Evolutionary conservation across 2,888 invertebrate species (phyloP).

Genomic region (Heteromyza rotundicornis): DNA sequence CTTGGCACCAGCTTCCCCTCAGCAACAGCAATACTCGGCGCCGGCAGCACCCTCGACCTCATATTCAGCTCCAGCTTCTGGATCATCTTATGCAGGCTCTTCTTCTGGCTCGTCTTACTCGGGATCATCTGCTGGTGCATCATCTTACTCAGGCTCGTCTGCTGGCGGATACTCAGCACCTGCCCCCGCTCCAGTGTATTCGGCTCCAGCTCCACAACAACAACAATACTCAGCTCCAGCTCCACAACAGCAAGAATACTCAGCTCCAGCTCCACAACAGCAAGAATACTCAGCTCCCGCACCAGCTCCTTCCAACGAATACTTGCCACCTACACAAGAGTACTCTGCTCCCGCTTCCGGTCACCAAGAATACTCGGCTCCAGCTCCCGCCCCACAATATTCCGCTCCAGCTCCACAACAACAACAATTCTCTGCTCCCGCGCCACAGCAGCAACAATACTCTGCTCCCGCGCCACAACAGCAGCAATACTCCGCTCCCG

Average conservation of each 20-base stretch:
- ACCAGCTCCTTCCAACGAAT: constrained; percentile 15
- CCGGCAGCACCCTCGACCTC: constrained; percentile 11
- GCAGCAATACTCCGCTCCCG: constrained; percentile 13
- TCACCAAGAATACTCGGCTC: constrained; percentile 7
- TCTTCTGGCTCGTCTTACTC: not conserved
- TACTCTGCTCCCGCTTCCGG: constrained; percentile 15
- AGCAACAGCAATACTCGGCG: constrained; percentile 20
- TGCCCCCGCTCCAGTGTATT: constrained; percentile 28
- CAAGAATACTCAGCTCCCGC: constrained; percentile 30
- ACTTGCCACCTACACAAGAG: constrained; percentile 5
- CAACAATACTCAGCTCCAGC: constrained; percentile 25
- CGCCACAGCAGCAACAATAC: constrained; percentile 12
- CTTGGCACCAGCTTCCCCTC: not conserved
- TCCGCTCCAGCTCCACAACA: constrained; percentile 23
- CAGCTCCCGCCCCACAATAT: constrained; percentile 28
- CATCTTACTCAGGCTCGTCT: constrained; percentile 17
- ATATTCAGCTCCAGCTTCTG: not conserved
- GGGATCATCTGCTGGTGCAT: constrained; percentile 27
- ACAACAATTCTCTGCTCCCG: constrained; percentile 12
- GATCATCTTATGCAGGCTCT: constrained; percentile 17
- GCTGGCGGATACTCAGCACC: constrained; percentile 24
- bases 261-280: constrained; percentile 19
- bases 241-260: constrained; percentile 19
- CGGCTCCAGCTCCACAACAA: constrained; percentile 28
- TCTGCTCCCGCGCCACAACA: constrained; percentile 17